Base-by-base conservation (phyloP, 2,797 vertebrate genomes). In the Myotis daubentonii region DNA sequence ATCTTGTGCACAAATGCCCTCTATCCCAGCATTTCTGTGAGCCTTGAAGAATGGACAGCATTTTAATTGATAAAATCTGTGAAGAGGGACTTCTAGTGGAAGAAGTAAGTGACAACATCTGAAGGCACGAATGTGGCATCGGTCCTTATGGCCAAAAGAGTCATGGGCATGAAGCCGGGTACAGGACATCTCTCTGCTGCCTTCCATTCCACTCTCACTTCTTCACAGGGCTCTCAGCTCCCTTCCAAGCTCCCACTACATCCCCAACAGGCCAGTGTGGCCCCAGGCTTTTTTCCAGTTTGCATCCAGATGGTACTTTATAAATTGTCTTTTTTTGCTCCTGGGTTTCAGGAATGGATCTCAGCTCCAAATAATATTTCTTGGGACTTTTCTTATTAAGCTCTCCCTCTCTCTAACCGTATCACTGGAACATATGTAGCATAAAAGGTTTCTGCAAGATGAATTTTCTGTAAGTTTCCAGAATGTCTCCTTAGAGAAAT, bases 401-500 rank as follows among this genome's bases (percentile, higher is more conserved):
- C 28, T 33, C 11, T 55, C 23, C 33, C 55, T 91, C 36, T 91
- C n/a, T 88, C 79, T 84, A 84, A 87, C 49, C 4, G 62, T 55
- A 81, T 70, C 44, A 65, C 30, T 70, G 55, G 60, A 86, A 80
- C 36, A 8, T 55, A 2, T 49, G 51, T 30, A 81, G 33, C 89
- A 76, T 81, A 41, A 93, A 87, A 62, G 25, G 3, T 68, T 74
- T 6, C 68, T 81, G 1, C 55, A 87, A 72, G 23, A 84, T 49
- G 23, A 62, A 70, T 87, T 94, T 95, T 94, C 49, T 93, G 16
- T 57, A 53, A 25, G 38, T n/a, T 93, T 89, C 22, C 33, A 93
- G 66, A 88, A 91, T 70, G n/a, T 93, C 16, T 93, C 92, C 57
- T 80, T 83, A 76, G 87, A 92, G 72, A 87, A 93, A 92, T 87